Evolutionary conservation across 2,113 vertebrate genomes (phyloP).

Genomic region (Syrmaticus mikado): DNA sequence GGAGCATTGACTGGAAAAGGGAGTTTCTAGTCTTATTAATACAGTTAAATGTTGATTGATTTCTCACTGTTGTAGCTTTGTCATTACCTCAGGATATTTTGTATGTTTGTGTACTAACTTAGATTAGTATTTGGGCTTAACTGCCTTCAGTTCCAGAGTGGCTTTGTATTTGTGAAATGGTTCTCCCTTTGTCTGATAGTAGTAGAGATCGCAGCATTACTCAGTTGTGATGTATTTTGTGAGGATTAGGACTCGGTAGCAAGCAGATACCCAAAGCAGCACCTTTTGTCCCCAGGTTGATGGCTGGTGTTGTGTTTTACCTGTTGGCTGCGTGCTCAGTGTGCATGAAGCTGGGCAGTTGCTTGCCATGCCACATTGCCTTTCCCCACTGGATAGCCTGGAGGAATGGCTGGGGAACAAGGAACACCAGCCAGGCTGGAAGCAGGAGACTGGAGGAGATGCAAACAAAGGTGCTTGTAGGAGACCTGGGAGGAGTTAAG

Average conservation of each 20-base stretch:
- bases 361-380: accelerated
- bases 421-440: not conserved
- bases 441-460: not conserved
- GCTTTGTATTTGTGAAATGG: not conserved
- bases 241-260: not conserved
- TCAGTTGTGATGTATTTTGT: not conserved
- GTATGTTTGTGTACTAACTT: not conserved
- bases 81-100: not conserved
- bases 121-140: not conserved
- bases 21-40: not conserved
- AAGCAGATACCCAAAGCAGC: not conserved
- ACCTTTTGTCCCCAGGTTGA: not conserved
- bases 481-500: not conserved
- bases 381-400: not conserved
- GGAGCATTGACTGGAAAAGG: not conserved
- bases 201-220: not conserved
- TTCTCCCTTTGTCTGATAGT: not conserved
- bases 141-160: not conserved
- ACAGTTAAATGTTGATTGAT: not conserved
- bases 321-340: not conserved
- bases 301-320: not conserved
- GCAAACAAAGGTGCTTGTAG: not conserved
- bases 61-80: not conserved
- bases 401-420: not conserved
- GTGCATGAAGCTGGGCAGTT: accelerated